phyloP scores from a whole-genome alignment of 2,888 invertebrate genomes.

The Drosophila tanythrix region DNA sequence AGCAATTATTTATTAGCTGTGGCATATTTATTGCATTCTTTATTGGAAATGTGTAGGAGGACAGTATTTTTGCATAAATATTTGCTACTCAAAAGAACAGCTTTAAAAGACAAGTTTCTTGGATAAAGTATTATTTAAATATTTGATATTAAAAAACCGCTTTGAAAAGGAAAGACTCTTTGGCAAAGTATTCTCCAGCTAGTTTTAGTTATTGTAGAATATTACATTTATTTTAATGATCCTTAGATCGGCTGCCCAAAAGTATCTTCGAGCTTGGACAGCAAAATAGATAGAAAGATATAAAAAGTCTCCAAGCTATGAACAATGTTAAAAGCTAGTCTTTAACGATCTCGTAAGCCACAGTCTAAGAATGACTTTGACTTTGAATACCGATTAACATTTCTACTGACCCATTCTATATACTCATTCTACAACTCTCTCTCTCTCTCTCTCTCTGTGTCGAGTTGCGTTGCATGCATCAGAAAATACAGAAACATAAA shows the following conservation, averaged over 20 bases:
- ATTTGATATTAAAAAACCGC: neutral
- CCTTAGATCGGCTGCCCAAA: no score
- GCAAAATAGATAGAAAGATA: neutral
- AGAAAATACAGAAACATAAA: neutral
- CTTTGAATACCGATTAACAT: neutral
- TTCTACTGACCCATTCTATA: neutral
- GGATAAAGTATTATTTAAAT: neutral
- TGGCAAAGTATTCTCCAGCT: no score
- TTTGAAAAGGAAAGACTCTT: no score
- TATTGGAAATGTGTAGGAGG: neutral
- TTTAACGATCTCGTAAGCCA: neutral
- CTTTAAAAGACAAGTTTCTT: neutral
- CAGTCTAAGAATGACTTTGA: neutral
- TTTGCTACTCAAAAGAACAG: neutral
- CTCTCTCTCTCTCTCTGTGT: neutral
- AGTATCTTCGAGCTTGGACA: neutral
- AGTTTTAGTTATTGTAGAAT: no score
- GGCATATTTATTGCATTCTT: neutral
- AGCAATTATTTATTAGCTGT: neutral
- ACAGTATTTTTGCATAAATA: neutral
- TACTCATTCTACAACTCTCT: neutral
- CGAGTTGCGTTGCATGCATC: conserved; percentile 8
- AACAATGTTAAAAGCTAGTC: neutral
- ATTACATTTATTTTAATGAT: no score
- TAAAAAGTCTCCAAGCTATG: neutral